These are phyloP conservation scores for Chouioia cunea DNA, from an alignment of 2,888 invertebrate species.

Conservation along the genomic window DNA sequence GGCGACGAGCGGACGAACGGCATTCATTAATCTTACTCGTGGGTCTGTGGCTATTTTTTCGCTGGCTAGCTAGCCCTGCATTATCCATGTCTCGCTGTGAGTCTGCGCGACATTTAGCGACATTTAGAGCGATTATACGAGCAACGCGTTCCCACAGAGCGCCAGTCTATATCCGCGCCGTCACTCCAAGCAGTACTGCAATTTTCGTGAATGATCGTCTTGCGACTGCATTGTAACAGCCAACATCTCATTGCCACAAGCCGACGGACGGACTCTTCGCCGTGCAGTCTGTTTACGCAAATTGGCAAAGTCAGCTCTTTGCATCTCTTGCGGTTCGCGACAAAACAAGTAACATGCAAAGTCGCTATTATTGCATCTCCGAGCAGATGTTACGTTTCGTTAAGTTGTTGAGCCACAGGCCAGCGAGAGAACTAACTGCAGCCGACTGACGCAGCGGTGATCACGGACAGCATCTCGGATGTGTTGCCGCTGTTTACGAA, in stretches of 20 bases:
- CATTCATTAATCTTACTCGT: slow-evolving; percentile 39
- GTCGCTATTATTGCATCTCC: too few relatives aligned
- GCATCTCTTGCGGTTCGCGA: too few relatives aligned
- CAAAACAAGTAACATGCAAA: too few relatives aligned
- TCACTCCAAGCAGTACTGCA: slow-evolving; percentile 18
- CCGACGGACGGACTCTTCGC: background rate
- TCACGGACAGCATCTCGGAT: too few relatives aligned
- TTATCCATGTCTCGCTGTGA: slow-evolving; percentile 16
- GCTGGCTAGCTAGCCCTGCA: background rate
- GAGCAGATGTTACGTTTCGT: too few relatives aligned
- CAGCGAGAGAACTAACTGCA: too few relatives aligned
- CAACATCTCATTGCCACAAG: background rate
- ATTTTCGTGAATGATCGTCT: slow-evolving; percentile 48
- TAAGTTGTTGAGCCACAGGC: too few relatives aligned
- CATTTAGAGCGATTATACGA: slow-evolving; percentile 44
- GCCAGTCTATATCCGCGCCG: slow-evolving; percentile 6
- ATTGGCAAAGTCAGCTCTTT: too few relatives aligned
- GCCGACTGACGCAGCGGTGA: too few relatives aligned
- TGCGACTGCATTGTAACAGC: slow-evolving; percentile 27
- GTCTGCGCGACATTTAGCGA: slow-evolving; percentile 42
- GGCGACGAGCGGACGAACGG: too few relatives aligned
- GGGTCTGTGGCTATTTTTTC: slow-evolving; percentile 19
- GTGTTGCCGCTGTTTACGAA: too few relatives aligned
- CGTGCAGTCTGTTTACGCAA: too few relatives aligned
- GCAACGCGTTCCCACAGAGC: slow-evolving; percentile 40